Evolutionary conservation across 2,113 vertebrate species (phyloP), one percentile per base, ranked within the genome.

Genomic region (Platichthys flesus): DNA sequence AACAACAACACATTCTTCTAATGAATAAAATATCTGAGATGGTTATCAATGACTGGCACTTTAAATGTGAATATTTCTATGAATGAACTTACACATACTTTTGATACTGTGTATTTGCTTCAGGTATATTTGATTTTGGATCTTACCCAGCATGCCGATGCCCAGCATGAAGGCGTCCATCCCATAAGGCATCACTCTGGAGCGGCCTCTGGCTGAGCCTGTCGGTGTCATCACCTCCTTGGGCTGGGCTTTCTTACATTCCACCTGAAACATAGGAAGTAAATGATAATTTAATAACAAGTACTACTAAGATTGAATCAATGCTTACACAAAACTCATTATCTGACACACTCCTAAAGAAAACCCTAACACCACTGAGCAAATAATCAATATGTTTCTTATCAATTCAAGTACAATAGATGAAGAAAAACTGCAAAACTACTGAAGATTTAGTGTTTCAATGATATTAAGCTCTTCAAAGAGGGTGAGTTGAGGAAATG

Each of bases 121-220:
- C 1, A 0, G 16, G 2, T 20, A 31, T 42, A 23, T 76, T 24
- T 74, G 2, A 64, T 10, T 59, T n/a, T 4, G 2, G 35, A 42
- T 69, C 94, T 87, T 95, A 99, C 98, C 98, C 92, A 99, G 94
- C 98, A 99, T 99, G 92, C 98, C 98, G 2, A 99, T 98, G 47
- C 98, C 98, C 78, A 99, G 94, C 98, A 99, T 99, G 93, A 99
- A 99, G 85, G 98, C 97, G 6, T 99, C 98, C 97, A 99, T 98
- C 89, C 97, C 97, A 0, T 99, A 99, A 87, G 98, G 98, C 96
- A 99, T 97, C 81, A 98, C 97, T 89, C 98, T 94, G 91, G 98
- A 98, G 77, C 98, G 95, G 18, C 98, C 98, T 79, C 98, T 93
- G 31, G 97, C 96, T 0, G 97, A 98, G 78, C 97, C 97, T 0